Evolutionary conservation across 2,888 invertebrate genomes (phyloP).

Genomic region (Sarcophaga caerulescens): DNA sequence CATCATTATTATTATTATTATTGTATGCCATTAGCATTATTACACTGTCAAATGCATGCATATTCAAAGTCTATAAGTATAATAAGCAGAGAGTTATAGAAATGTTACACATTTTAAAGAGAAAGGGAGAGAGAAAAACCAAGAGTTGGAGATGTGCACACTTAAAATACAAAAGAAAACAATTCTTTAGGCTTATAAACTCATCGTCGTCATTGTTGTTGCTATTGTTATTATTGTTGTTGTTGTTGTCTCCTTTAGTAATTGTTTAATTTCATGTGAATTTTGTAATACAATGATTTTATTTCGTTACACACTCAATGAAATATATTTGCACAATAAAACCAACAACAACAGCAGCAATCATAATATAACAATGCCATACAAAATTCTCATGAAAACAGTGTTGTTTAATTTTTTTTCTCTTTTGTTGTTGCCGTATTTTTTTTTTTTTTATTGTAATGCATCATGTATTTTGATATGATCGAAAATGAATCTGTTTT

Average conservation of each 20-base stretch:
- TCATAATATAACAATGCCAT: slow-evolving; percentile 26
- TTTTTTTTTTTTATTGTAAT: slow-evolving; percentile 40
- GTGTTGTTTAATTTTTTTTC: neutral
- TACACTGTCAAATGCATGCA: too few relatives aligned
- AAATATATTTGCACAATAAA: neutral
- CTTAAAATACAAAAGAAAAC: too few relatives aligned
- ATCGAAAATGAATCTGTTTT: slow-evolving; percentile 52
- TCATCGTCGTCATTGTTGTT: neutral
- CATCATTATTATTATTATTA: too few relatives aligned
- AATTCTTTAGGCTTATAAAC: too few relatives aligned
- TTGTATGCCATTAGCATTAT: too few relatives aligned
- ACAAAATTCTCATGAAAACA: slow-evolving; percentile 64
- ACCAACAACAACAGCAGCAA: neutral
- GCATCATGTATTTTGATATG: slow-evolving; percentile 60
- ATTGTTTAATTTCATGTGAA: slow-evolving; percentile 66
- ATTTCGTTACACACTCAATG: slow-evolving; percentile 31
- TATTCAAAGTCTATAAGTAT: too few relatives aligned
- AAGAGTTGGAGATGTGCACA: too few relatives aligned
- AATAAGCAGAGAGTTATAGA: too few relatives aligned
- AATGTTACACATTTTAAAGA: too few relatives aligned
- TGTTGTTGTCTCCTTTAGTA: neutral
- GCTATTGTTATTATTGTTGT: neutral
- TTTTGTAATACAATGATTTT: slow-evolving; percentile 58
- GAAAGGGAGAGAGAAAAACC: too few relatives aligned
- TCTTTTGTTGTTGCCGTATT: neutral